Percentiles rank a stretch among this genome's conserved stretches.
These are phyloP conservation scores for Sebastes matsubarae DNA, from an alignment of 2,797 vertebrate genomes.

Conservation along the genomic window DNA sequence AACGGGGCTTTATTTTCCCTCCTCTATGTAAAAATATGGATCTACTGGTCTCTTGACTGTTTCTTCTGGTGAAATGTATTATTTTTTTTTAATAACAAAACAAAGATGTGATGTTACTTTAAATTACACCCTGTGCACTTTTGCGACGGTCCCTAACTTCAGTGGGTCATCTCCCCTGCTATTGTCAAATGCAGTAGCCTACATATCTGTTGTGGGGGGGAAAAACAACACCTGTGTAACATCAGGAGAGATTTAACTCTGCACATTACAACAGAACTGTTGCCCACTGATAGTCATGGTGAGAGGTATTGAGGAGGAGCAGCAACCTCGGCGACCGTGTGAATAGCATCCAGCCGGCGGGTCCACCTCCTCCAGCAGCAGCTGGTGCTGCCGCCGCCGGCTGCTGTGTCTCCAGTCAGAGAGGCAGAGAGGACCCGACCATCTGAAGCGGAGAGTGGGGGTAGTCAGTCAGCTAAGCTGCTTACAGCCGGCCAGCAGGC, in stretches of 20 bases:
- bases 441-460: constrained; percentile 60
- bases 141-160: constrained; percentile 41
- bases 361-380: constrained; percentile 19
- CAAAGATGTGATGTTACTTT: neutral
- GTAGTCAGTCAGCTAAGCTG: constrained; percentile 67
- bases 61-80: neutral
- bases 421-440: constrained; percentile 63
- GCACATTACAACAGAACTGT: neutral
- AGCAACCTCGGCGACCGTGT: neutral
- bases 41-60: neutral
- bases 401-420: constrained; percentile 22
- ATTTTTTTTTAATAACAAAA: neutral
- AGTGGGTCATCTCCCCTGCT: constrained; percentile 2
- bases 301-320: neutral
- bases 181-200: neutral
- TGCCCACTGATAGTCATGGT: neutral
- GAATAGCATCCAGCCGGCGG: neutral
- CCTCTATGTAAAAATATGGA: neutral
- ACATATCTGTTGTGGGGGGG: neutral
- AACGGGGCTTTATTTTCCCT: neutral
- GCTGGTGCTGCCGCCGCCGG: constrained; percentile 37
- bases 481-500: constrained; percentile 63
- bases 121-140: constrained; percentile 1
- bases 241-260: neutral
- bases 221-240: neutral